Conservation (phyloP, 2,797 vertebrate species). For the Brachymystax lenok region DNA sequence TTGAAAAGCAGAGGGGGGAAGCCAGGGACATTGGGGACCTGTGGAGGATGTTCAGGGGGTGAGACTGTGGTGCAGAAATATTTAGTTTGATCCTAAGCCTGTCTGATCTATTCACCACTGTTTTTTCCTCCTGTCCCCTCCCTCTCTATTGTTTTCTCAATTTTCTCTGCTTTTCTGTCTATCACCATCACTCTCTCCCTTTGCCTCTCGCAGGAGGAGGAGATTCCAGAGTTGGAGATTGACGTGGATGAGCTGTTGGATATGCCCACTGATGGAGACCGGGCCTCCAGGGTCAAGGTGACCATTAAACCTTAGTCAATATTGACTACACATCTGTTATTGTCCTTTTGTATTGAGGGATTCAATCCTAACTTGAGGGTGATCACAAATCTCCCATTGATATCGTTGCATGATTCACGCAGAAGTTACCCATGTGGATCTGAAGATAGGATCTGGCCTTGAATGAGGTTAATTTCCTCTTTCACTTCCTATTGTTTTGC, state of each 20-base stretch:
- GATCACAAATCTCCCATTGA: not conserved
- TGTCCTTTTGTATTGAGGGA: not conserved
- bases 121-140: not conserved
- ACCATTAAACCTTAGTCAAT: constrained; percentile 10
- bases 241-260: constrained; percentile 82
- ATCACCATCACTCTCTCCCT: constrained; percentile 14
- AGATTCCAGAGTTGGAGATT: constrained; percentile 83
- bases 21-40: constrained; percentile 10
- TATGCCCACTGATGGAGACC: constrained; percentile 75
- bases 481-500: constrained; percentile 18
- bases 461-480: constrained; percentile 1
- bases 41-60: not conserved
- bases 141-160: not conserved
- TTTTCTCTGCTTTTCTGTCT: not conserved
- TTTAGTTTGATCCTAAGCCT: not conserved
- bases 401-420: not conserved
- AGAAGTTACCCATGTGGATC: not conserved
- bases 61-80: not conserved
- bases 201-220: constrained; percentile 73
- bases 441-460: not conserved
- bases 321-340: not conserved
- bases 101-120: not conserved
- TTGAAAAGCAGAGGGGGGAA: constrained; percentile 25
- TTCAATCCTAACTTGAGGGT: not conserved
- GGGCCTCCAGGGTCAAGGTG: constrained; percentile 80